Evolutionary conservation across 2,888 invertebrate species (phyloP).

Genomic region (Phengaris arion): DNA sequence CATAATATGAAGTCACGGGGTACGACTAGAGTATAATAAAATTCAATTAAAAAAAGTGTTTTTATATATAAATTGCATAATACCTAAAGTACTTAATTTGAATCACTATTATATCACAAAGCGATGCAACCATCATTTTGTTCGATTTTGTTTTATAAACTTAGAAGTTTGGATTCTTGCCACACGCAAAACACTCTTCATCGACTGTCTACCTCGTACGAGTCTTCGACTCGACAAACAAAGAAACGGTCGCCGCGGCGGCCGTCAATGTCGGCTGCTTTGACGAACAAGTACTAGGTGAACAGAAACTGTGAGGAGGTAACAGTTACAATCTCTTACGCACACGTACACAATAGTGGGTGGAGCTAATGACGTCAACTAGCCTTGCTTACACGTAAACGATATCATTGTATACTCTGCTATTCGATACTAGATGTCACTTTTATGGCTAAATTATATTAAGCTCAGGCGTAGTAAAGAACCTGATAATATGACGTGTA

Average conservation of each 20-base stretch:
- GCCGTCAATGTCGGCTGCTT: conserved; percentile 40
- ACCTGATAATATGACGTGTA: no score
- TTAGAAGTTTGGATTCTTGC: no score
- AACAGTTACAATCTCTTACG: not conserved
- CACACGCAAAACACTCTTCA: not conserved
- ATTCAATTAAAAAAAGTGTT: no score
- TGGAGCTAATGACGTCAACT: not conserved
- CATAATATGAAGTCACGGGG: no score
- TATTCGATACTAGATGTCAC: conserved; percentile 39
- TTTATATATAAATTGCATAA: not conserved
- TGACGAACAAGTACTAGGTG: conserved; percentile 39
- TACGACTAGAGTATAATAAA: no score
- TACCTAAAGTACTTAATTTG: no score
- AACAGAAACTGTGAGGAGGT: conserved; percentile 31
- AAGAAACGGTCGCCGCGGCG: conserved; percentile 30
- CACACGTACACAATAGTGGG: not conserved
- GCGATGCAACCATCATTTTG: no score
- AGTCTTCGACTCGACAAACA: not conserved
- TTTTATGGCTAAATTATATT: not conserved
- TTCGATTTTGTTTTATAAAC: no score
- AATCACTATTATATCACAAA: no score
- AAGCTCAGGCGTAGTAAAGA: no score
- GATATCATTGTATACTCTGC: not conserved
- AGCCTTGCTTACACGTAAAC: not conserved
- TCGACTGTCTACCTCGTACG: not conserved